phyloP scores from a whole-genome alignment of 2,888 invertebrate species.

The Scaptomyza polygonia region DNA sequence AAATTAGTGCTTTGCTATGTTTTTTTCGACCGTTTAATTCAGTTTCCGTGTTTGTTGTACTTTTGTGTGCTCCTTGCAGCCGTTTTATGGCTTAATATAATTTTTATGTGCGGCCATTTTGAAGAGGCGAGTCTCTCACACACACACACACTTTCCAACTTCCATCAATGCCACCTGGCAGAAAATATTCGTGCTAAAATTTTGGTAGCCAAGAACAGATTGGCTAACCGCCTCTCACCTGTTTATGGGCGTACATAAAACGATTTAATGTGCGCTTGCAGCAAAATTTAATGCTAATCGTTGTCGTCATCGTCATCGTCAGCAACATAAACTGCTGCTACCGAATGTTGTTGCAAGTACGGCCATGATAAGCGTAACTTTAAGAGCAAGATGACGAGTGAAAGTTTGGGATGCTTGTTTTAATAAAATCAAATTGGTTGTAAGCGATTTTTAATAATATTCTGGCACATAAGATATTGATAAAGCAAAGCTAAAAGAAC shows the following conservation, averaged over 20 bases:
- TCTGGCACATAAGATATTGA: constrained; percentile 45
- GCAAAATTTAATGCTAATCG: constrained; percentile 77
- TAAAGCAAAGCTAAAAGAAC: constrained; percentile 1
- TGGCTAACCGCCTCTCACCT: constrained; percentile 57
- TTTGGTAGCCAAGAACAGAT: constrained; percentile 43
- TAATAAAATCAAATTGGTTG: constrained; percentile 72
- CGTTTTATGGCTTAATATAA: constrained; percentile 77
- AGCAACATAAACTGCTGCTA: constrained; percentile 45
- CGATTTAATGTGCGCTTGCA: constrained; percentile 59
- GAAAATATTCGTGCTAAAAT: constrained; percentile 34
- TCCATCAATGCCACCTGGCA: constrained; percentile 50
- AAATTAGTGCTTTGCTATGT: constrained; percentile 56
- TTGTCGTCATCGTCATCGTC: constrained; percentile 60
- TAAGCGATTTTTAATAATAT: constrained; percentile 61
- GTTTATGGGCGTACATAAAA: constrained; percentile 69
- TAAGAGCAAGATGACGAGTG: not conserved
- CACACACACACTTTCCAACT: not conserved
- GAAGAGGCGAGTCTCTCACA: constrained; percentile 15
- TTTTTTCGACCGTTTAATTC: constrained; percentile 2
- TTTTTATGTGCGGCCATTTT: constrained; percentile 77
- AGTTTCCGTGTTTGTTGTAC: not conserved
- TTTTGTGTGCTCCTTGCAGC: constrained; percentile 8
- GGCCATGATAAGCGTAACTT: constrained; percentile 64
- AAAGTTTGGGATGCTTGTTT: constrained; percentile 44
- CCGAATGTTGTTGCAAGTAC: constrained; percentile 26